Base-by-base conservation (phyloP, 1,140 invertebrate genomes). In the Euglossa dilemma region DNA sequence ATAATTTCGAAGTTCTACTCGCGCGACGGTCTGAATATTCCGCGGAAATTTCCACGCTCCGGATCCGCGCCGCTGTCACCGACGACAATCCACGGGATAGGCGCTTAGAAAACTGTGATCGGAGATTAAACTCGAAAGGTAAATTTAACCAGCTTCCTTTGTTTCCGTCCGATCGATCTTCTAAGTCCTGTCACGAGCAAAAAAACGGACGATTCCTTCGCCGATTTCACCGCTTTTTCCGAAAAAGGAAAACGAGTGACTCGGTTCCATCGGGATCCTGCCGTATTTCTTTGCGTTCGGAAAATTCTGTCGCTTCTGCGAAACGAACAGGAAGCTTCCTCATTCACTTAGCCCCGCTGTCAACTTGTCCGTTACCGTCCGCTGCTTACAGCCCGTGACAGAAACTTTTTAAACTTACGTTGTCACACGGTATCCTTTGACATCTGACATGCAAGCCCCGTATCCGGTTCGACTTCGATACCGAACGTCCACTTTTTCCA, bases 1-100 rank as follows among this genome's bases (percentile, higher is more conserved):
- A 90, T 91, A 90, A 90, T 91, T 91, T 90, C 87, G 57, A 90
- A 89, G 87, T 89, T 89, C 75, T 83, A 77, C 82, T 72, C 63
- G 64, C 64, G 18, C 83, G 74, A 83, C 79, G 72, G 75, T 76
- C 64, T 81, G 85, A 86, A 85, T 87, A 89, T 85, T 87, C 77
- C 66, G 83, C 66, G 79, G 74, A 87, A 89, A 87, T 90, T 90
- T 90, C 71, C 66, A 85, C 52, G 83, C 61, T 43, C 28, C 12
- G 74, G 59, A 85, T 80, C 64, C 56, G 47, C 71, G 50, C 43
- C 18, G 43, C n/a, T 81, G 63, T 74, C 54, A 72, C 57, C 61
- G 70, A 70, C 25, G 57, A 43, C 45, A 78, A 78, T 85, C 81
- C 61, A 63, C 52, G 47, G 50, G 71, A 69, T 72, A 66, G 52